Percentiles rank a stretch among this genome's conserved stretches.
phyloP scores from a whole-genome alignment of 2,888 invertebrate genomes.

The Parnassius orleans region DNA sequence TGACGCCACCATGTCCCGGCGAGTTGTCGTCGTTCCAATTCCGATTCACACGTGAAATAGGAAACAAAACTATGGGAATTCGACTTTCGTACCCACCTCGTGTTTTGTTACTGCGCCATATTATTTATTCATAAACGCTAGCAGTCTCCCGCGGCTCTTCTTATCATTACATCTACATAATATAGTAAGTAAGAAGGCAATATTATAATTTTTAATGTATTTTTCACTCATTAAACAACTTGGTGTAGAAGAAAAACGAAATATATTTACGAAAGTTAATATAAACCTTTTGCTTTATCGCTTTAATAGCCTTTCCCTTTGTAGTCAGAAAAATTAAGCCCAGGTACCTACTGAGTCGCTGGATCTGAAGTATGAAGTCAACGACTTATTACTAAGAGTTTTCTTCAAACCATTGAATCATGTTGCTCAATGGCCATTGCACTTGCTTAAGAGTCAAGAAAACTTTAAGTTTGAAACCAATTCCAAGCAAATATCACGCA shows the following conservation, averaged over 20 bases:
- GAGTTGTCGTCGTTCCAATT: slow-evolving; percentile 37
- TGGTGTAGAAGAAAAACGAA: neutral
- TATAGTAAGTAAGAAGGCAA: slow-evolving; percentile 4
- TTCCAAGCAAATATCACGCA: too few relatives aligned
- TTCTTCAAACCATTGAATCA: too few relatives aligned
- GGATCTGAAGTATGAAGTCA: neutral
- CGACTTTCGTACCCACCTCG: slow-evolving; percentile 28
- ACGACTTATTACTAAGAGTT: too few relatives aligned
- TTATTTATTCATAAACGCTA: slow-evolving; percentile 27
- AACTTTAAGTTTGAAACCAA: too few relatives aligned
- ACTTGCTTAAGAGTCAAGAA: too few relatives aligned
- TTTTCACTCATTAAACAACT: slow-evolving; percentile 17
- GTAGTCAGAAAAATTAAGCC: neutral
- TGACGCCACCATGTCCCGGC: slow-evolving; percentile 48
- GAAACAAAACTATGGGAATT: slow-evolving; percentile 49
- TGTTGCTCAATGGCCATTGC: too few relatives aligned
- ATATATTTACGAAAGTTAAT: neutral
- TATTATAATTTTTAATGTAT: slow-evolving; percentile 16
- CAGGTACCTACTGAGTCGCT: neutral
- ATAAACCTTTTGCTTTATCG: neutral
- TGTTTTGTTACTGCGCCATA: slow-evolving; percentile 20
- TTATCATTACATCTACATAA: slow-evolving; percentile 25
- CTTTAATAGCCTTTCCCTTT: neutral
- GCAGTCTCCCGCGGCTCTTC: slow-evolving; percentile 18
- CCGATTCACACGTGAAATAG: slow-evolving; percentile 66